These are phyloP conservation scores for Gobio gobio DNA, from an alignment of 2,113 vertebrate genomes.

Conservation along the genomic window DNA sequence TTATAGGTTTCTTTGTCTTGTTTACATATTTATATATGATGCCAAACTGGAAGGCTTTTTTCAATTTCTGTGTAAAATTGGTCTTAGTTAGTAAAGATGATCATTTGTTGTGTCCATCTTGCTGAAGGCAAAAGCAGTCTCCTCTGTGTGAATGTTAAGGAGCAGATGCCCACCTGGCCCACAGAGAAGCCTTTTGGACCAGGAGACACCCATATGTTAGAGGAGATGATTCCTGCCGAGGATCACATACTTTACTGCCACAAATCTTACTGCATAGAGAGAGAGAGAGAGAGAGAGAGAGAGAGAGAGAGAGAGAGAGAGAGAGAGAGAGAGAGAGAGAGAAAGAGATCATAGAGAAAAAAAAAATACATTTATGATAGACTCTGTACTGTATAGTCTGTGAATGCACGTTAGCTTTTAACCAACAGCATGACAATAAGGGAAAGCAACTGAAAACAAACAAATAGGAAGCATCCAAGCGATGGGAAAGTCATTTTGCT, in stretches of 20 bases:
- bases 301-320: too few relatives aligned
- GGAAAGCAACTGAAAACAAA: not conserved
- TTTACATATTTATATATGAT: constrained; percentile 9
- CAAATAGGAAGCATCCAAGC: constrained; percentile 1
- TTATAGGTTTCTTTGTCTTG: not conserved
- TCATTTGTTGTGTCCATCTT: constrained; percentile 32
- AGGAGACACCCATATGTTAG: constrained; percentile 62
- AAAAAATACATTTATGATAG: not conserved
- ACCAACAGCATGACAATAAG: not conserved
- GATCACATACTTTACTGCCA: constrained; percentile 56
- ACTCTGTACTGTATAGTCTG: not conserved
- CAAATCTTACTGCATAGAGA: constrained; percentile 40
- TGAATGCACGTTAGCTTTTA: not conserved
- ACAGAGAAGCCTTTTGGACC: constrained; percentile 54
- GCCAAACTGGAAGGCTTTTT: not conserved
- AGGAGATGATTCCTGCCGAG: constrained; percentile 56
- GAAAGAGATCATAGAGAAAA: not conserved
- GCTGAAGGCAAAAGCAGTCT: constrained; percentile 37
- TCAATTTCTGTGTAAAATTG: not conserved
- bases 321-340: not conserved
- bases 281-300: not conserved
- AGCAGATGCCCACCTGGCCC: constrained; percentile 66
- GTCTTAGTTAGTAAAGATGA: constrained; percentile 37
- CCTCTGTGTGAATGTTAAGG: constrained; percentile 53
- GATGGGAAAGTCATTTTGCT: not conserved